Base-by-base conservation (phyloP, 2,797 vertebrate species). In the Squalus acanthias region DNA sequence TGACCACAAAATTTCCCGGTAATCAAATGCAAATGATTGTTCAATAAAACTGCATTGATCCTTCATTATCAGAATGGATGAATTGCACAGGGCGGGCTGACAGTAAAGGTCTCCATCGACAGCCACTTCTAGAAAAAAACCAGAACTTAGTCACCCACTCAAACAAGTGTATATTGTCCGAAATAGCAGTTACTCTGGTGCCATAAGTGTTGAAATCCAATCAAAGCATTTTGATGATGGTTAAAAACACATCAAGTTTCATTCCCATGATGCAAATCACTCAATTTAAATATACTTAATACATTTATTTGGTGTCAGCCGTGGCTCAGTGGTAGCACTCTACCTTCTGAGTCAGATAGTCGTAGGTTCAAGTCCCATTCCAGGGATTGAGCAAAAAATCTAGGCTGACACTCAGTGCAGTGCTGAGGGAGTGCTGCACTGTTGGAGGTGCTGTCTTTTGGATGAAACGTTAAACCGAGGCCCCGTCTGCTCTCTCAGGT, bases 21-120 rank as follows among this genome's bases (percentile, higher is more conserved):
- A 94, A 46, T 39, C 91, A 57, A 89, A 57, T 70, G 67, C n/a
- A 94, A 94, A 94, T 26, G 7, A 70, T 50, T 20, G 7, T 46
- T 94, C 5, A 69, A 26, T 95, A 95, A 91, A 95, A 72, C n/a
- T 70, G 3, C 93, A 95, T 95, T 72, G 70, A 33, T 70, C 24
- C 67, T 60, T 72, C 93, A 72, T 46, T 15, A 50, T 50, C 65
- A 95, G 26, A 46, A 69, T 94, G 15, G 74, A 69, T 70, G n/a
- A 70, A 24, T 94, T 15, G 22, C 67, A 69, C 22, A 50, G 67
- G 46, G 8, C 39, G 8, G 39, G 63, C n/a, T 1, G 22, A 95
- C n/a, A 46, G 63, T 46, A 69, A 95, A 95, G 39, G 12, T 29
- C 8, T 50, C 17, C 24, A 95, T 29, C 65, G 20, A 29, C 46